phyloP scores from a whole-genome alignment of 2,113 vertebrate genomes.

The Anhinga rufa region DNA sequence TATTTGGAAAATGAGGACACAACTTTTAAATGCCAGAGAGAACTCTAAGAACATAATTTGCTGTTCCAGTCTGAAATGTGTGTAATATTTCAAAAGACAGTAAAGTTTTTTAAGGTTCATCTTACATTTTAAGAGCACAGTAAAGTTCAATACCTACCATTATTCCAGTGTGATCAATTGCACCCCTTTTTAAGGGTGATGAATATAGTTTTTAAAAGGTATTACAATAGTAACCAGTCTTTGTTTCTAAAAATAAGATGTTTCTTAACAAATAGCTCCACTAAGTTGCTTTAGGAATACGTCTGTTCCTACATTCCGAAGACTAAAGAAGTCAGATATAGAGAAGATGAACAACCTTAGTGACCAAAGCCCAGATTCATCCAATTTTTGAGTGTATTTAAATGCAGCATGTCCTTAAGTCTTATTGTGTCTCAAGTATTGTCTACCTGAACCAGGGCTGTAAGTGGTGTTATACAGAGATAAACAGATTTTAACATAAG shows the following conservation, averaged over 20 bases:
- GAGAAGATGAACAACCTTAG: neutral
- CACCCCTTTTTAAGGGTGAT: neutral
- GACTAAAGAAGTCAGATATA: neutral
- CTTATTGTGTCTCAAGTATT: neutral
- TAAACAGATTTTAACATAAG: neutral
- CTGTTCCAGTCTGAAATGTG: neutral
- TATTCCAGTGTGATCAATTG: neutral
- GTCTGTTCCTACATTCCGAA: neutral
- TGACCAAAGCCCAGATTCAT: neutral
- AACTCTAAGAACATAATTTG: constrained; percentile 30
- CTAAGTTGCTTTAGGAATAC: neutral
- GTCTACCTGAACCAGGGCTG: neutral
- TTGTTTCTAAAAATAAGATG: neutral
- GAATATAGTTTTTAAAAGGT: neutral
- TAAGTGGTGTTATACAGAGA: neutral
- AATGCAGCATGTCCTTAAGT: neutral
- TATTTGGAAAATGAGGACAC: constrained; percentile 6
- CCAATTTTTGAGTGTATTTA: neutral
- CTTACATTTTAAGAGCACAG: neutral
- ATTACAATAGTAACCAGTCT: neutral
- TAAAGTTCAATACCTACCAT: neutral
- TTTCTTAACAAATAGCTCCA: neutral
- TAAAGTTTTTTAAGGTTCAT: neutral
- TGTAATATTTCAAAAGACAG: constrained; percentile 15
- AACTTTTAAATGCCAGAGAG: constrained; percentile 24